Conservation (phyloP, 2,113 vertebrate species). For the Theropithecus gelada region DNA sequence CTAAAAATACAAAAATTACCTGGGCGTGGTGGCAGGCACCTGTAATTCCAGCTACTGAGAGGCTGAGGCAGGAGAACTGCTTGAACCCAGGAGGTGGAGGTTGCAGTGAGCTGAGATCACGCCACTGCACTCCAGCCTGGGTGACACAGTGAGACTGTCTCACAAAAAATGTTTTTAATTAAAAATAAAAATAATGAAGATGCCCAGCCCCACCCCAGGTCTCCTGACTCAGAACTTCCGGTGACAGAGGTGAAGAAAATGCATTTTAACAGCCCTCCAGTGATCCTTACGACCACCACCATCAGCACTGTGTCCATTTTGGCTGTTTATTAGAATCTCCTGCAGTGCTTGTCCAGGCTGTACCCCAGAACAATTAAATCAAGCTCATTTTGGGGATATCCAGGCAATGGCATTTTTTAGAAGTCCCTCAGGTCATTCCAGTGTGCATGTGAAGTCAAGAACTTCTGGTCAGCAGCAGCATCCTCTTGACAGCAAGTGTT, state of each 20-base stretch:
- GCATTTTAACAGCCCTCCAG: background rate
- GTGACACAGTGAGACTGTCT: too few species aligned
- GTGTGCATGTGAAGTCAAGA: background rate
- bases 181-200: too few species aligned
- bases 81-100: too few species aligned
- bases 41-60: too few species aligned
- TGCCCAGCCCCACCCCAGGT: background rate
- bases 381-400: background rate
- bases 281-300: background rate
- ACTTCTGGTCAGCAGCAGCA: background rate
- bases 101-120: too few species aligned
- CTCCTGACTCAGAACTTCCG: background rate
- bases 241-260: background rate
- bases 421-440: background rate
- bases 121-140: too few species aligned
- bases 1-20: too few species aligned
- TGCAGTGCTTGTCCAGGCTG: background rate
- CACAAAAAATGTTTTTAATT: too few species aligned
- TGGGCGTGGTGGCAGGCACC: rapidly evolving
- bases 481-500: background rate
- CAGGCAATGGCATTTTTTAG: background rate
- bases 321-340: background rate
- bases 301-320: background rate
- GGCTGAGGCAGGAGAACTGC: too few species aligned
- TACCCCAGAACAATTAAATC: background rate